Evolutionary conservation across 53 echinoderm and acorn worm genomes (phyloP).

Genomic region (Henricia sp.): DNA sequence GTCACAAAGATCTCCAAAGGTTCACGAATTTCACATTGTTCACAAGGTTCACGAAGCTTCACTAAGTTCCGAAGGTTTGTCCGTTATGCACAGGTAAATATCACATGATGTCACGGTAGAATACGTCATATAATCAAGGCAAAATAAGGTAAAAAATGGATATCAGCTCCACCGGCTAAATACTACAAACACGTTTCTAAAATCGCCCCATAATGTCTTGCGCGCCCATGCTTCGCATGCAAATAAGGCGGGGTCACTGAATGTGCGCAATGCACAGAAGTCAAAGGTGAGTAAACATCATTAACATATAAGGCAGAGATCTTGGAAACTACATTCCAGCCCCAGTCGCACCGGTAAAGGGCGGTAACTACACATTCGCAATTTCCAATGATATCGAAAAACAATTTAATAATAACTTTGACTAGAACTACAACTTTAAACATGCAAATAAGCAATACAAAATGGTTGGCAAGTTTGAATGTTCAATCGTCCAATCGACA

Average conservation of each 20-base stretch:
- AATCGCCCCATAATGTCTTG: neutral
- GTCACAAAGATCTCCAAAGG: too few relatives aligned
- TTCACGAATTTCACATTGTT: too few relatives aligned
- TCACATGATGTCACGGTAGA: too few relatives aligned
- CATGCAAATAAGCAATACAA: neutral
- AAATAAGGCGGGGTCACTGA: too few relatives aligned
- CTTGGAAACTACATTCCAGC: conserved; percentile 22
- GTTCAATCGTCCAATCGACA: too few relatives aligned
- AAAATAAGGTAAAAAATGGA: neutral
- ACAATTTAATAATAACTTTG: neutral
- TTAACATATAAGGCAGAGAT: neutral
- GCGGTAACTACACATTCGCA: conserved; percentile 11
- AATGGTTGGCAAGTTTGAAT: too few relatives aligned
- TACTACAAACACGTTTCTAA: neutral
- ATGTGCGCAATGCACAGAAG: neutral
- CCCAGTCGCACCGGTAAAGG: conserved; percentile 14
- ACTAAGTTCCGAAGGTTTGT: too few relatives aligned
- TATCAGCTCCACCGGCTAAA: neutral
- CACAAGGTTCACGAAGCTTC: too few relatives aligned
- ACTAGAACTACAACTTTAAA: neutral
- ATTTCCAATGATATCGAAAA: conserved; percentile 17
- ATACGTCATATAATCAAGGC: too few relatives aligned
- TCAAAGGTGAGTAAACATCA: neutral
- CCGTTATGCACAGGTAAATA: too few relatives aligned
- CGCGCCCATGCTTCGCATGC: neutral